Evolutionary conservation across 2,797 vertebrate genomes (phyloP).

Genomic region (Cryptoblepharus egeriae): DNA sequence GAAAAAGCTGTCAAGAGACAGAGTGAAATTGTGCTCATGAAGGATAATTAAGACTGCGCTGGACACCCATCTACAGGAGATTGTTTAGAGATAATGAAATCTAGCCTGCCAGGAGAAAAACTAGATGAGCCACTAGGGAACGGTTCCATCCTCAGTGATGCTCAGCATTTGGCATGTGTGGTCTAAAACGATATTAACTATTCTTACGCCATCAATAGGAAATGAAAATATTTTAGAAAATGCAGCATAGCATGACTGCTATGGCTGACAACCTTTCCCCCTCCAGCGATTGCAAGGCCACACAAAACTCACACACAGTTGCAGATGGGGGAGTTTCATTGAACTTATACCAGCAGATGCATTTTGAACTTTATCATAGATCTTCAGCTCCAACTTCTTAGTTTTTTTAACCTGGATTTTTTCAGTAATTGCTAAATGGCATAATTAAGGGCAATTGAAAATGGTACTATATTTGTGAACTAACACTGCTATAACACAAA

Average conservation of each 20-base stretch:
- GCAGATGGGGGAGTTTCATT: not conserved
- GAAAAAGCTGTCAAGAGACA: conserved; percentile 11
- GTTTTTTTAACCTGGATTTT: not conserved
- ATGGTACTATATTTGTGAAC: too few relatives aligned
- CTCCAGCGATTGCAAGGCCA: not conserved
- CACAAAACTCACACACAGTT: not conserved
- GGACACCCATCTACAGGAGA: not conserved
- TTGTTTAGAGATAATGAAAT: not conserved
- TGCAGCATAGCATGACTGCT: not conserved
- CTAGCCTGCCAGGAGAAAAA: not conserved
- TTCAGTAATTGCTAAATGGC: not conserved
- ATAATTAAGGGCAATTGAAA: too few relatives aligned
- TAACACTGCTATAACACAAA: too few relatives aligned
- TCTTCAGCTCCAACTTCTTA: not conserved
- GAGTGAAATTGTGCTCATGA: not conserved
- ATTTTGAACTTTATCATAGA: not conserved
- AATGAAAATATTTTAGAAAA: not conserved
- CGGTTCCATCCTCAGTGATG: conserved; percentile 18
- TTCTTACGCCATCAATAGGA: not conserved
- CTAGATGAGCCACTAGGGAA: not conserved
- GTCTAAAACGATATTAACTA: not conserved
- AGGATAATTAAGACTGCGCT: conserved; percentile 16
- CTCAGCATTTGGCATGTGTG: accelerated
- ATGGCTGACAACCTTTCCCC: not conserved
- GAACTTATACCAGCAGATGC: not conserved